Evolutionary conservation across 2,888 invertebrate genomes (phyloP).

Genomic region (Drosophila robusta): DNA sequence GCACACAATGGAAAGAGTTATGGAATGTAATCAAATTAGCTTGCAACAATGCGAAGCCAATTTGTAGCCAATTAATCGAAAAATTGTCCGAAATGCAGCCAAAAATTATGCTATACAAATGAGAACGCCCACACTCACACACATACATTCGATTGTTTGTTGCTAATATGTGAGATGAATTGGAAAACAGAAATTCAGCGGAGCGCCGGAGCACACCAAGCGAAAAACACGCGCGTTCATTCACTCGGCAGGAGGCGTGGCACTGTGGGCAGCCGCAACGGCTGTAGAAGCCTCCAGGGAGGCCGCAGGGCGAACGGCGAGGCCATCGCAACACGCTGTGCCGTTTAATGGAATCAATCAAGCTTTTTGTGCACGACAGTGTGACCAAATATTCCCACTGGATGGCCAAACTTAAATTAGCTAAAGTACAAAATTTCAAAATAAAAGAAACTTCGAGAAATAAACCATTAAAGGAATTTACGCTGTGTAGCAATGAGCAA

Average conservation of each 20-base stretch:
- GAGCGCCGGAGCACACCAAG: background rate
- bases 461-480: background rate
- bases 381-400: constrained; percentile 29
- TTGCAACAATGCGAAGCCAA: constrained; percentile 35
- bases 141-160: background rate
- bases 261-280: constrained; percentile 11
- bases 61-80: constrained; percentile 58
- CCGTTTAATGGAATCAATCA: constrained; percentile 38
- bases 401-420: constrained; percentile 22
- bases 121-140: background rate
- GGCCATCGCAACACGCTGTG: background rate
- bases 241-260: constrained; percentile 10
- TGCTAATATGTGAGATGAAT: constrained; percentile 16
- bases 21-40: constrained; percentile 55
- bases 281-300: background rate
- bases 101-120: constrained; percentile 15
- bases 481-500: background rate
- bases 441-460: background rate
- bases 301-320: background rate
- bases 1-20: constrained; percentile 7
- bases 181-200: constrained; percentile 25
- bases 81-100: constrained; percentile 32
- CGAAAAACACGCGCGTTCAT: background rate
- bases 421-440: background rate
- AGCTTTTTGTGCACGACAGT: constrained; percentile 22